phyloP scores from a whole-genome alignment of 2,797 vertebrate species.

The Simalia tracyae region DNA sequence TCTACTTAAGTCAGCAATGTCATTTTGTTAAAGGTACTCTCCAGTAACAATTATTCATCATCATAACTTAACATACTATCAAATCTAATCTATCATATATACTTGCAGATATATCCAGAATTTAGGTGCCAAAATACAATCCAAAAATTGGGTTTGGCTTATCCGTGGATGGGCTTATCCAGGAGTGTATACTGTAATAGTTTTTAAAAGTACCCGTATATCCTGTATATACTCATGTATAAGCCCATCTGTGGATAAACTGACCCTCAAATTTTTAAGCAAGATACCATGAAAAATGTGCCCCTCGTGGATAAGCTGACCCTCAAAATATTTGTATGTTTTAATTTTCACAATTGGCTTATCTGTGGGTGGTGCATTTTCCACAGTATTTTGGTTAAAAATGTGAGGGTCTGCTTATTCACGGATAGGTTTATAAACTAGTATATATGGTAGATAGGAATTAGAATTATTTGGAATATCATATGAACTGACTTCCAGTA shows the following conservation, averaged over 20 bases:
- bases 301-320: background rate
- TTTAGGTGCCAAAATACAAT: too few species aligned
- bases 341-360: background rate
- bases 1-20: background rate
- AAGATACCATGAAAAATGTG: too few species aligned
- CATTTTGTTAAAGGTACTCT: background rate
- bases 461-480: constrained; percentile 2
- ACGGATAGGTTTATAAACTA: background rate
- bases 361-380: background rate
- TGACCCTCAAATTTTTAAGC: too few species aligned
- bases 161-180: too few species aligned
- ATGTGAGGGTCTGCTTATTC: background rate
- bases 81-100: background rate
- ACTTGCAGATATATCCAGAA: too few species aligned
- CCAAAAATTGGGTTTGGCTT: too few species aligned
- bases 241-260: too few species aligned
- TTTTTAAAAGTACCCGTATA: too few species aligned
- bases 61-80: background rate
- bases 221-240: too few species aligned
- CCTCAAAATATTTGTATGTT: background rate
- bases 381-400: background rate
- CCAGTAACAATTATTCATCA: background rate
- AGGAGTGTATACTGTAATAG: too few species aligned
- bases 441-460: background rate
- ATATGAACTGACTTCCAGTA: background rate